Evolutionary conservation across 2,888 invertebrate genomes (phyloP), one percentile per base, ranked within the genome.

Genomic region (Mythimna ferrago): DNA sequence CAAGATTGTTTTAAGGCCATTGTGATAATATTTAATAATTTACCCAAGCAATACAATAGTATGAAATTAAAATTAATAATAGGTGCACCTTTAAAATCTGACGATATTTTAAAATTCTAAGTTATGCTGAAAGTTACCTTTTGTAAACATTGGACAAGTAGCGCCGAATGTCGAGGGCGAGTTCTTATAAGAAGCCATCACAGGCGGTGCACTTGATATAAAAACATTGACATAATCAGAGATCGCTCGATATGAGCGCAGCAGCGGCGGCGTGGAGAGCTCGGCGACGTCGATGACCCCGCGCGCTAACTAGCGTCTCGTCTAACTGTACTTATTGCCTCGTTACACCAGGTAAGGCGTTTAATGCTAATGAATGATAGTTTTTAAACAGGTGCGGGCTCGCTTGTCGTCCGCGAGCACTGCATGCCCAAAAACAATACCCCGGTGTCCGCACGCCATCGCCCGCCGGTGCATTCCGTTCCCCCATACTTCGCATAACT

Each of bases 381-480:
- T 69, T 72, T 70, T 69, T 35, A 38, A 63, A 60, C 19, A 48
- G 58, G 66, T 56, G 73, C 58, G 10, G 16, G 61, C 63, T 68
- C 66, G 53, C 77, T 72, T 56, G 69, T 61, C 64, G 69, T 53
- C 64, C 65, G 73, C 71, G 73, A 80, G 71, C 84, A 75, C 65
- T 71, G 69, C 72, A 72, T 70, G 75, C 73, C 67, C 67, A 65
- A 81, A 86, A 88, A 90, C 87, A 88, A 87, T 80, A 86, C 73
- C 57, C 44, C 73, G 66, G 71, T 76, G 81, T 80, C 82, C 85
- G 82, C 81, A 79, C 72, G 60, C 66, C 65, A 66, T 68, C 80
- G 76, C 38, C 51, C 76, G 81, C 90, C 89, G 90, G 89, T 87
- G 88, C 90, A 92, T 90, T 91, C 88, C 86, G 81, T 77, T 85